Evolutionary conservation across 2,888 invertebrate species (phyloP), one percentile per base, ranked within the genome.

Genomic region (Urechis unicinctus): DNA sequence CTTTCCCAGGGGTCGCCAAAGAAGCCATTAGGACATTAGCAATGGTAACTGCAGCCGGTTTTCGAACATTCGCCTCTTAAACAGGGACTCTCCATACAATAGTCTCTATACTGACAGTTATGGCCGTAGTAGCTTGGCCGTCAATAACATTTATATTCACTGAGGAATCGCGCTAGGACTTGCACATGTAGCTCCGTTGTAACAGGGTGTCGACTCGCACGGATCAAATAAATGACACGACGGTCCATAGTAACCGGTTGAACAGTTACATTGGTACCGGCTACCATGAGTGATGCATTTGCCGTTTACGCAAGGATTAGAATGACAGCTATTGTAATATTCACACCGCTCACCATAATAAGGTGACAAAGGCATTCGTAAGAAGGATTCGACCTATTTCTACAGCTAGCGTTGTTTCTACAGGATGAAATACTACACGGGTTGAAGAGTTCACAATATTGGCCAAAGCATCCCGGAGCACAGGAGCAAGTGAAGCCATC

Each of bases 321-420:
- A 24, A 13, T 26, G 21, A 56, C 72, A 74, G 42, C 64, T 64
- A 59, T 72, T 61, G 26, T 67, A 55, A 17, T 61, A 54, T 54
- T 69, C 64, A 60, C 74, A 74, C 3, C 61, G 61, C 22, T 59
- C 54, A 2, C 73, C 74, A 41, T 60, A 70, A 51, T 68, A 64
- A 5, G 66, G 66, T 1, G 44, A 49, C 74, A 74, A 4, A 59
- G 44, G 45, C 74, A 74, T 28, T 44, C 41, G 52, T 64, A 70
- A 4, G 30, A 25, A 3, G 42, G 48, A 22, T 24, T 22, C 1
- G 59, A 57, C 2, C 59, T 42, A 26, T 52, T 64, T 1, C 50
- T 36, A 51, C 72, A 73, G 4, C 52, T 59, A 1, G 64, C 68
- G 2, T 57, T 57, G 50, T 63, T 61, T 36, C 42, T 36, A 52